Percentiles rank a stretch among this genome's conserved stretches.
These are phyloP conservation scores for Meriones unguiculatus DNA, from an alignment of 2,113 vertebrate genomes.

Conservation along the genomic window DNA sequence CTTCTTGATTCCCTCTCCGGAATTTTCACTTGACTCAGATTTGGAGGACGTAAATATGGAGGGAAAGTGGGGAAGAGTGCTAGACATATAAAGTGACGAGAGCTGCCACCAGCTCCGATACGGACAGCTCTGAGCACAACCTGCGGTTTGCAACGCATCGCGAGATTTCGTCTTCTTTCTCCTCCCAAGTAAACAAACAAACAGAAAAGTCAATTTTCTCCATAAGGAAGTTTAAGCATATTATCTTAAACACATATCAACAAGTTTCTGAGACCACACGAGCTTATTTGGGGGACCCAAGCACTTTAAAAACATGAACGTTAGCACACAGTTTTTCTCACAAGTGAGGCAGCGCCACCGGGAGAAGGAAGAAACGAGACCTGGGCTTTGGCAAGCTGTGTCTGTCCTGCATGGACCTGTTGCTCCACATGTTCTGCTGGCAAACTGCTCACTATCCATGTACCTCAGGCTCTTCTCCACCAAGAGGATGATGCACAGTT, in stretches of 20 bases:
- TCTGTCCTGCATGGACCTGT: not conserved
- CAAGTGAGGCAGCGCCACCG: rapidly evolving
- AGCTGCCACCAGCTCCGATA: not conserved
- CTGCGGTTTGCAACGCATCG: not conserved
- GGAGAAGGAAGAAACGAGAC: not conserved
- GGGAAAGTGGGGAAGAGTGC: too few relatives aligned
- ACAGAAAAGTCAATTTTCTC: not conserved
- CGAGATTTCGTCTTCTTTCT: not conserved
- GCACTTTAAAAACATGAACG: not conserved
- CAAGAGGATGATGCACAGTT: not conserved
- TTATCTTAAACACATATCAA: not conserved
- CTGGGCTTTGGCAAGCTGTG: rapidly evolving
- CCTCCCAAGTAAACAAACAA: not conserved
- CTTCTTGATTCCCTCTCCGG: not conserved
- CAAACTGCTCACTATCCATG: not conserved
- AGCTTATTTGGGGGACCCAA: not conserved
- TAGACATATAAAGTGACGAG: not conserved
- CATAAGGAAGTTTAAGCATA: not conserved
- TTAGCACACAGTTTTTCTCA: not conserved
- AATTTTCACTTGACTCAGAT: not conserved
- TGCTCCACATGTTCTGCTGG: rapidly evolving
- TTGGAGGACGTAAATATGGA: not conserved
- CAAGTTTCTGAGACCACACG: not conserved
- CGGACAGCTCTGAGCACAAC: not conserved
- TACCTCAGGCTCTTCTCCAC: not conserved